These are phyloP conservation scores for Drosophila ambigua DNA, from an alignment of 1,140 invertebrate species.

Conservation along the genomic window DNA sequence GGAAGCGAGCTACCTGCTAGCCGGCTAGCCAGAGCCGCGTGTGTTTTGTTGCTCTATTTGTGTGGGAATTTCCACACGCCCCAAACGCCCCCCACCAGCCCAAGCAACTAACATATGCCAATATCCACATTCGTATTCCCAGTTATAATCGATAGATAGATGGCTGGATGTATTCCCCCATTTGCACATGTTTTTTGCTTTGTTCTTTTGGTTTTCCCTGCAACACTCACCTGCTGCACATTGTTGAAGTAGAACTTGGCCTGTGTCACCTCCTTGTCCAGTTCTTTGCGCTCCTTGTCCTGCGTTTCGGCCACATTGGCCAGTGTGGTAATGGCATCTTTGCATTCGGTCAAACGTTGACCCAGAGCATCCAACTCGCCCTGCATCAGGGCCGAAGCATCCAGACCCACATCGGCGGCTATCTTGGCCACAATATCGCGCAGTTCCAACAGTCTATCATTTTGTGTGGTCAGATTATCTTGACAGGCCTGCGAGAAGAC, in stretches of 20 bases:
- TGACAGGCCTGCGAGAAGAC: slow-evolving; percentile 87
- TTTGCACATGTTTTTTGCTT: no score
- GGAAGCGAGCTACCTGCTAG: background rate
- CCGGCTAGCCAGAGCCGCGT: slow-evolving; percentile 27
- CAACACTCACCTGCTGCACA: slow-evolving; percentile 86
- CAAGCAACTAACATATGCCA: slow-evolving; percentile 44
- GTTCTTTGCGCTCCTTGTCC: slow-evolving; percentile 85
- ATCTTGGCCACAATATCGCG: slow-evolving; percentile 90
- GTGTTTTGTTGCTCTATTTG: slow-evolving; percentile 8
- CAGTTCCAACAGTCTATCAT: slow-evolving; percentile 88
- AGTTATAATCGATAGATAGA: slow-evolving; percentile 58
- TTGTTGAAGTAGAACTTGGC: slow-evolving; percentile 87
- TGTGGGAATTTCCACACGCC: slow-evolving; percentile 70
- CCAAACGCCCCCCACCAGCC: background rate
- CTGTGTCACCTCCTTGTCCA: slow-evolving; percentile 85
- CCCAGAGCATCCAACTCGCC: slow-evolving; percentile 92
- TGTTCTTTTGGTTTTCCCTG: background rate
- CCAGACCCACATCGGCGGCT: slow-evolving; percentile 90
- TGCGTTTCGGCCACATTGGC: slow-evolving; percentile 90
- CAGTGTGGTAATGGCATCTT: slow-evolving; percentile 88
- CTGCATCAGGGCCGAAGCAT: slow-evolving; percentile 87
- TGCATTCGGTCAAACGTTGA: slow-evolving; percentile 89
- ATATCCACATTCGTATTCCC: slow-evolving; percentile 20
- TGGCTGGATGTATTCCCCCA: slow-evolving; percentile 1
- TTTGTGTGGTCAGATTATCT: slow-evolving; percentile 89